Evolutionary conservation across 2,113 vertebrate genomes (phyloP), one percentile per base, ranked within the genome.

Genomic region (Hemiscyllium ocellatum): DNA sequence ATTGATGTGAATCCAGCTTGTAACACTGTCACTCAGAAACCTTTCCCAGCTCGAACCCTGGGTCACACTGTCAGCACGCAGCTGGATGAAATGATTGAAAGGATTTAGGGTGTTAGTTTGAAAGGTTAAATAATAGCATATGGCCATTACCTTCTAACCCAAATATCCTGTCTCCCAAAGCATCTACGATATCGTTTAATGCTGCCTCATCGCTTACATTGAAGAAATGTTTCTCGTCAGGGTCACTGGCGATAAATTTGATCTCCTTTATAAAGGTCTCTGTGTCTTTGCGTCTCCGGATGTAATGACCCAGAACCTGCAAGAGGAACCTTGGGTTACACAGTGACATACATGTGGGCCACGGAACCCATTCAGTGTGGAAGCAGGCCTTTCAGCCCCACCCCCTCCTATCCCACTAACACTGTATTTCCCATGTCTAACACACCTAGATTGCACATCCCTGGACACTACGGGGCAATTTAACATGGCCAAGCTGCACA

Each of bases 151-250:
- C 99, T 97, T 99, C 99, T 70, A 99, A 97, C 94, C 98, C 98
- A 97, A 99, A 99, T 96, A 99, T 99, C 0, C 99, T 97, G 96
- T 99, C 98, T 0, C 99, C 99, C 78, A 99, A 96, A 0, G 99
- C 98, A 0, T 99, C 99, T 96, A 99, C 99, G 0, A 99, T 99
- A 97, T 99, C 99, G 0, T 98, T 99, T 42, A 99, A 98, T 0
- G 99, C 99, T 0, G 99, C 98, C 97, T 99, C 99, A 0, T 99
- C 99, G 0, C 98, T 99, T 96, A 99, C 99, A 0, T 99, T 99
- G 97, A 99, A 99, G 96, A 99, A 99, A 95, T 97, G 99, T 47
- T 98, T 98, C 95, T 99, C 99, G 0, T 99, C 98, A 0, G 99
- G 99, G 96, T 99, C 98, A 0, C 98, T 99, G 97, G 99, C 99